Evolutionary conservation across 2,113 vertebrate genomes (phyloP), one percentile per base, ranked within the genome.

Genomic region (Festucalex cinctus): DNA sequence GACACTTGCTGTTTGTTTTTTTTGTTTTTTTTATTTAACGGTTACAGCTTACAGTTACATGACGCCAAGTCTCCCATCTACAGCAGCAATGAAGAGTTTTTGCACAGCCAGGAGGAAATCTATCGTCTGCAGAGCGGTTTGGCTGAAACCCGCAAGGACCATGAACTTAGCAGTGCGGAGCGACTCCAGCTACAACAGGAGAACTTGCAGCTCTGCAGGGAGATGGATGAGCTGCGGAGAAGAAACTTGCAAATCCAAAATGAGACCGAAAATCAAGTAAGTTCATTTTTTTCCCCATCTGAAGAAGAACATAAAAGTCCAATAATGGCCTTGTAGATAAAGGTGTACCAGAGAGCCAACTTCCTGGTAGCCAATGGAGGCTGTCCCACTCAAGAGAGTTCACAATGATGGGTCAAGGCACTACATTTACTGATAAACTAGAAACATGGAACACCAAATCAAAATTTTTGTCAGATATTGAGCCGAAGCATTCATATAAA

Each of bases 121-220:
- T 85, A 80, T 72, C 93, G 92, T 74, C 89, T 98, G 83, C 95
- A 95, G 87, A 87, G 73, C 58, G 70, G 75, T 44, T 84, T 99
- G 81, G 90, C 93, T 39, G 86, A 89, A n/a, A 92, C 94, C 59
- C 91, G 95, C 75, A 88, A 93, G 4, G 91, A 93, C 78, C 93
- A 93, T 62, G 76, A 89, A 6, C 65, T 67, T 20, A 81, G 96
- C 69, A 95, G 94, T 58, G 96, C 98, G 65, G 92, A 98, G 68
- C 91, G 95, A 41, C 90, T 98, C 19, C 91, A 90, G 71, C 93
- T 98, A 68, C 95, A 98, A 74, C 89, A 94, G 82, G 95, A 96
- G 78, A 97, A 94, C 81, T 88, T 94, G 71, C 90, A 93, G 66
- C 76, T 97, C 39, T 91, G 83, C 74, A 93, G 88, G 44, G 95